Evolutionary conservation across 1,140 invertebrate genomes (phyloP).

Genomic region (Ceratina australensis): DNA sequence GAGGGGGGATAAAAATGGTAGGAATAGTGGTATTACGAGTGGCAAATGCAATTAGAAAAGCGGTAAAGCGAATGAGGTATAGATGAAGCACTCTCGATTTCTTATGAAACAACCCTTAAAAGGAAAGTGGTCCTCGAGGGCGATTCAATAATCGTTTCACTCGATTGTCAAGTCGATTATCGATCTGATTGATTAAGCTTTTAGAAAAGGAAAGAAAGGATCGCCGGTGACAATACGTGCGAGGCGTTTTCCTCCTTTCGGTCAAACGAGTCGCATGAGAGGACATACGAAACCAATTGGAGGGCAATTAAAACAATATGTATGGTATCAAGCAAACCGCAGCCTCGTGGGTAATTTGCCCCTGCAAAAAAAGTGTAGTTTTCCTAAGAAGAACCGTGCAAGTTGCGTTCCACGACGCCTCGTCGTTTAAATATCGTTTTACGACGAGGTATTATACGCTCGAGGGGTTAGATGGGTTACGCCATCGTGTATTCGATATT

Average conservation of each 20-base stretch:
- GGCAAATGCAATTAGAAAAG: neutral
- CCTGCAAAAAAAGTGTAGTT: conserved; percentile 32
- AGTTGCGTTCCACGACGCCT: neutral
- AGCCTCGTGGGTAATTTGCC: too few relatives aligned
- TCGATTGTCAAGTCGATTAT: too few relatives aligned
- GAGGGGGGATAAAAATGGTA: too few relatives aligned
- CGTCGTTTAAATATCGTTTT: conserved; percentile 40
- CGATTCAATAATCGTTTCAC: neutral
- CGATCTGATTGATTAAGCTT: too few relatives aligned
- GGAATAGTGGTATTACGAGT: neutral
- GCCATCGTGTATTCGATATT: conserved; percentile 64
- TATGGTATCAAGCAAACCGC: too few relatives aligned
- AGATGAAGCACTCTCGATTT: conserved; percentile 8
- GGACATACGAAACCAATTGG: too few relatives aligned
- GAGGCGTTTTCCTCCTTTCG: too few relatives aligned
- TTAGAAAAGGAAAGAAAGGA: neutral
- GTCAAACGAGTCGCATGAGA: too few relatives aligned
- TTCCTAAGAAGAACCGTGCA: conserved; percentile 22
- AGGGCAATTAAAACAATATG: too few relatives aligned
- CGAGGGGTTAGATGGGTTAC: conserved; percentile 65
- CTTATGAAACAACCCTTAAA: conserved; percentile 34
- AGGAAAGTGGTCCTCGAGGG: conserved; percentile 3
- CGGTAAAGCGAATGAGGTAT: neutral
- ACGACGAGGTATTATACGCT: conserved; percentile 64
- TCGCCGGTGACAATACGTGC: neutral